Evolutionary conservation across 2,797 vertebrate genomes (phyloP).

Genomic region (Cirrhinus mrigala): DNA sequence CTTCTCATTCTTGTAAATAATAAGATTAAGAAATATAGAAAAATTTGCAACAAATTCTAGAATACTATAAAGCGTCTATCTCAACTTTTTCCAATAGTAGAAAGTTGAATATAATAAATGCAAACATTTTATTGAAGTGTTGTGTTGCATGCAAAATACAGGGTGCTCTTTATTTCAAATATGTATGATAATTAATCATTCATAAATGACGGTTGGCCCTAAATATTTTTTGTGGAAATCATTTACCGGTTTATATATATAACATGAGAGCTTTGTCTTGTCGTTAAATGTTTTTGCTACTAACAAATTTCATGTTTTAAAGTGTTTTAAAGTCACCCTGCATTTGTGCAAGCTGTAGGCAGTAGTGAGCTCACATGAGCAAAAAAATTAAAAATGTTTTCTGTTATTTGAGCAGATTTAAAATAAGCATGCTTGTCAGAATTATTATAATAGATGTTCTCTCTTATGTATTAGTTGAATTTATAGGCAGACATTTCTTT

Average conservation of each 20-base stretch:
- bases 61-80: neutral
- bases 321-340: neutral
- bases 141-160: neutral
- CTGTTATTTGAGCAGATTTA: neutral
- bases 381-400: too few relatives aligned
- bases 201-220: neutral
- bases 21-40: neutral
- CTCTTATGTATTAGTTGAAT: neutral
- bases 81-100: neutral
- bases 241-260: neutral
- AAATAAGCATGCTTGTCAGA: slow-evolving; percentile 4
- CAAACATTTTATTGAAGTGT: neutral
- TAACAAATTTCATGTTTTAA: neutral
- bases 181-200: neutral
- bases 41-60: neutral
- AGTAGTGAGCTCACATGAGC: neutral
- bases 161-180: neutral
- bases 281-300: neutral
- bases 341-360: neutral
- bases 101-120: neutral
- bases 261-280: neutral
- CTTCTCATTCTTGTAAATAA: neutral
- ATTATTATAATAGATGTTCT: slow-evolving; percentile 27
- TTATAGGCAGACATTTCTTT: slow-evolving; percentile 27
- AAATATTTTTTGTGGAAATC: neutral